Conservation (phyloP, 2,888 invertebrate genomes). For the Crocallis elinguaria region DNA sequence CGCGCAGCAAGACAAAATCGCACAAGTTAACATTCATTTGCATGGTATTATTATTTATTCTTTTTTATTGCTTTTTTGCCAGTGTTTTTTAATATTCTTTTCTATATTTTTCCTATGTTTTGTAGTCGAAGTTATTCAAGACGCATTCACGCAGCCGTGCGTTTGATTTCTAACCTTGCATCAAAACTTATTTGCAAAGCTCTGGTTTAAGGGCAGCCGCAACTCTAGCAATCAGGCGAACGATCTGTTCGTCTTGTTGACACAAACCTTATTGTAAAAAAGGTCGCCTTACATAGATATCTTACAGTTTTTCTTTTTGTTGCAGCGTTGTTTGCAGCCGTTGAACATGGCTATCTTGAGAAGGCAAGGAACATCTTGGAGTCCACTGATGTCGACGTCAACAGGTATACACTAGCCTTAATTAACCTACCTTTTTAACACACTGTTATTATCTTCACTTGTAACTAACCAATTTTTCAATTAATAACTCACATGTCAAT, state of each 20-base stretch:
- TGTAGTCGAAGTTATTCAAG: no score
- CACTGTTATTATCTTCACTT: no score
- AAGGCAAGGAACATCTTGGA: conserved; percentile 96
- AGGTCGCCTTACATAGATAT: no score
- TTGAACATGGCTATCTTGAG: conserved; percentile 97
- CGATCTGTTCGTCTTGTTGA: no score
- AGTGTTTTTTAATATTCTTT: conserved; percentile 16
- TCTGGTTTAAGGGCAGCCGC: no score
- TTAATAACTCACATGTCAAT: no score
- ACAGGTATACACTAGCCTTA: conserved; percentile 88
- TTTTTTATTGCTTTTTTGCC: conserved; percentile 38
- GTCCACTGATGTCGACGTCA: conserved; percentile 96
- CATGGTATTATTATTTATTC: conserved; percentile 88
- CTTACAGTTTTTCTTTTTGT: conserved; percentile 69
- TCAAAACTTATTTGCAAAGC: no score
- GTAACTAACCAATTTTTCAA: no score
- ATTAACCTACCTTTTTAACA: background rate
- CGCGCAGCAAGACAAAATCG: conserved; percentile 89
- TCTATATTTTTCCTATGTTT: conserved; percentile 3
- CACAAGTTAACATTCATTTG: conserved; percentile 92
- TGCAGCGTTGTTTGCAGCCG: conserved; percentile 96
- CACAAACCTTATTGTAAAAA: no score
- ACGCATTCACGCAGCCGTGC: no score
- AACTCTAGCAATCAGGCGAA: no score
- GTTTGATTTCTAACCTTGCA: no score